Base-by-base conservation (phyloP, 1,140 invertebrate species). In the Mycetomoellerius zeteki region DNA sequence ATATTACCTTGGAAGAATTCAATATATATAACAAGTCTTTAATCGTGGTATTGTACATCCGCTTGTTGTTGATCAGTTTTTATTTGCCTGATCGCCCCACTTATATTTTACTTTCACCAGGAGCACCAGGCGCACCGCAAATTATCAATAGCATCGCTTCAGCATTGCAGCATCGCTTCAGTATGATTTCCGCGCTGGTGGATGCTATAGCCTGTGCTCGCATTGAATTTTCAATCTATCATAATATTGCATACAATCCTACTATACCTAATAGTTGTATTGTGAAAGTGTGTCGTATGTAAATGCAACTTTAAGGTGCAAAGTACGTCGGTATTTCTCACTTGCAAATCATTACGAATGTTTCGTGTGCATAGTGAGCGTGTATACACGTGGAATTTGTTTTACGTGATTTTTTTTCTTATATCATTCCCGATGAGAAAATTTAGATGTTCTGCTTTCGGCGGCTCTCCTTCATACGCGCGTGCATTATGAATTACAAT, bases 261-360 rank as follows among this genome's bases (percentile, higher is more conserved):
- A 72, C 19, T 7, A n/a, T 37, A n/a, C n/a, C n/a, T n/a, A 33
- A 54, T 24, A 69, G 33, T 71, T 6, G 14, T 4, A 21, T 8
- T 33, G 33, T 82, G 67, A 82, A 82, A 82, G 80, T 60, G 21
- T 73, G 80, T 33, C 80, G 10, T 58, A 82, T 58, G 67, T 21
- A 60, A 82, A 73, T 82, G 16, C 65, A n/a, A 47, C 14, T 12
- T 58, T 58, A 82, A 69, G 7, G 24, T 27, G 54, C 30, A 56
- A 24, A 60, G n/a, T 67, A 67, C n/a, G 37, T 19, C 30, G 47
- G 8, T 24, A 52, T 21, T 2, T 67, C 30, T 69, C 47, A 37
- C 16, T n/a, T 69, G 62, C 3, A n/a, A 77, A 62, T 47, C 37
- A 58, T 37, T 30, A 8, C 43, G 4, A 64, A 78, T 78, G 10